Base-by-base conservation (phyloP, 2,888 invertebrate species). In the Trissoscelio sp. region DNA sequence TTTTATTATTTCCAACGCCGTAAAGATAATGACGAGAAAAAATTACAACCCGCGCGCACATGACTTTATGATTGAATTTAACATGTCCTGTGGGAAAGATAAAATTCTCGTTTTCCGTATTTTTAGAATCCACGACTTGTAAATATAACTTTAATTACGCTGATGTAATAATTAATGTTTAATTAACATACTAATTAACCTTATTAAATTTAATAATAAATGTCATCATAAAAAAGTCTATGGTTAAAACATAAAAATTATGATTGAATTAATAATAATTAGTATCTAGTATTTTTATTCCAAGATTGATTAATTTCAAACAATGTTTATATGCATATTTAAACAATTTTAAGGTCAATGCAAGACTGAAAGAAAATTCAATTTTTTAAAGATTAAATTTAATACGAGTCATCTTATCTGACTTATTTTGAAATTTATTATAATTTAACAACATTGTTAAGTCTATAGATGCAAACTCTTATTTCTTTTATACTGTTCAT, bases 11-110 rank as follows among this genome's bases (percentile, higher is more conserved):
- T 44, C n/a, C 37, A 18, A 11, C n/a, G 57, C 34, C n/a, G 57
- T 62, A 64, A 74, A 66, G 66, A 66, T 66, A 66, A 73, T 55
- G 73, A 55, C 44, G 64, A 34, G 46, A 73, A 64, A 73, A 60
- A 44, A 34, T 31, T 20, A 16, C 60, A 16, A 28, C 60, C 18
- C 11, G 9, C 9, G 46, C n/a, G 69, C 57, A 57, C 3, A 4
- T 34, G 37, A 60, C 57, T 72, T 72, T 72, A 72, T 31, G 42
- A 62, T 60, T 18, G 53, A 60, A 53, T 22, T 28, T 28, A 28
- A 4, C 72, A 20, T 31, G 42, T 72, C 31, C 22, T n/a, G 60
- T 72, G 72, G 72, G 60, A 72, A 72, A 57, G 37, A 31, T 58
- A 34, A 46, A 12, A 53, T 51, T 37, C 48, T 31, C 22, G 46